Evolutionary conservation across 2,888 invertebrate genomes (phyloP).

Genomic region (Junonia oenone): DNA sequence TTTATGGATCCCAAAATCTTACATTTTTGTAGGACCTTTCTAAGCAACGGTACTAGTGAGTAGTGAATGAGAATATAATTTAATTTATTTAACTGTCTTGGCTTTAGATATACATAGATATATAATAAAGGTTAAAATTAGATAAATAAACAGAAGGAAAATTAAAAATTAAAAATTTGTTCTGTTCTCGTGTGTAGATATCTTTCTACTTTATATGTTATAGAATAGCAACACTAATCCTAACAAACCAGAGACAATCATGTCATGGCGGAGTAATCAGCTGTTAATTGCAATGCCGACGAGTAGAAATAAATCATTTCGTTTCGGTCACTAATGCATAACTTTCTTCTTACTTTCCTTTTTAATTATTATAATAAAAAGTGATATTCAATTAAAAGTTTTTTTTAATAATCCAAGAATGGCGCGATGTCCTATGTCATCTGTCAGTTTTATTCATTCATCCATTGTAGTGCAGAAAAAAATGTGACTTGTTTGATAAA

Average conservation of each 20-base stretch:
- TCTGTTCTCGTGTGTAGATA: too few relatives aligned
- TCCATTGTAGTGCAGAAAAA: slow-evolving; percentile 73
- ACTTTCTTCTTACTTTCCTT: slow-evolving; percentile 35
- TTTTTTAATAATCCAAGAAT: slow-evolving; percentile 48
- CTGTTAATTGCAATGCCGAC: slow-evolving; percentile 72
- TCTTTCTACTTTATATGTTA: background rate
- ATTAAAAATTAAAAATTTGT: too few relatives aligned
- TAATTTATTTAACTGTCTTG: too few relatives aligned
- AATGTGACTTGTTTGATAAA: slow-evolving; percentile 73
- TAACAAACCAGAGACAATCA: slow-evolving; percentile 29
- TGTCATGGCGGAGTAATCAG: slow-evolving; percentile 77
- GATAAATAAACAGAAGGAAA: too few relatives aligned
- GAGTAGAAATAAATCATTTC: slow-evolving; percentile 49
- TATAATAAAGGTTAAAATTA: too few relatives aligned
- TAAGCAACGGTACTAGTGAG: too few relatives aligned
- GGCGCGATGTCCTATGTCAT: slow-evolving; percentile 75
- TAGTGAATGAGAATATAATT: too few relatives aligned
- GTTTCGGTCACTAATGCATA: slow-evolving; percentile 35
- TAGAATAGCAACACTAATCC: slow-evolving; percentile 1
- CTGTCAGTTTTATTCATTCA: slow-evolving; percentile 69
- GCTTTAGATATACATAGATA: too few relatives aligned
- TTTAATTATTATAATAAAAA: slow-evolving; percentile 29
- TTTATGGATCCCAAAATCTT: too few relatives aligned
- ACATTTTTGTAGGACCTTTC: too few relatives aligned
- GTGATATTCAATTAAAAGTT: slow-evolving; percentile 32